These are phyloP conservation scores for Thera britannica DNA, from an alignment of 2,888 invertebrate species.

Conservation along the genomic window DNA sequence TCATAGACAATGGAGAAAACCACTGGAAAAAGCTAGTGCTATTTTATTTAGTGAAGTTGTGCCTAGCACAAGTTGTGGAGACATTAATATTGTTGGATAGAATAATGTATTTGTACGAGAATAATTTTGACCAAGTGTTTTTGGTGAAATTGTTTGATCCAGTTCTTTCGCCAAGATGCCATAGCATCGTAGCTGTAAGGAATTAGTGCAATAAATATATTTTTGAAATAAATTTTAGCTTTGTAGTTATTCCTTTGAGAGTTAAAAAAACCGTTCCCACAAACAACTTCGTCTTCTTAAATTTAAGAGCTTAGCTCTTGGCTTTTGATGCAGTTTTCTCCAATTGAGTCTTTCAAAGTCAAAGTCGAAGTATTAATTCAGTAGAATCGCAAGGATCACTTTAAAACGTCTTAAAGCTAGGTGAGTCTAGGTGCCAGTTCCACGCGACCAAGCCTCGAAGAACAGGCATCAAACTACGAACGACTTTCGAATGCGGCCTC, in stretches of 20 bases:
- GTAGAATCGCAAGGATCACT: too few species aligned
- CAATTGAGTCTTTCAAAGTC: too few species aligned
- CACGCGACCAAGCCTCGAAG: too few species aligned
- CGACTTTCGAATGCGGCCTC: too few species aligned
- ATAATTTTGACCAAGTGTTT: constrained; percentile 79
- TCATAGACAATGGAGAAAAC: constrained; percentile 51
- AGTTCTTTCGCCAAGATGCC: constrained; percentile 92
- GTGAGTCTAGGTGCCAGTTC: too few species aligned
- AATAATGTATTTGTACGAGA: constrained; percentile 89
- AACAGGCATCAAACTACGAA: too few species aligned
- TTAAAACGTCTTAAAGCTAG: too few species aligned
- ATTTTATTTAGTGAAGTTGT: constrained; percentile 91
- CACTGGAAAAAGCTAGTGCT: constrained; percentile 86
- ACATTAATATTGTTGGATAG: constrained; percentile 93
- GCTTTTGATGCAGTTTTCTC: too few species aligned
- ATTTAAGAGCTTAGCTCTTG: too few species aligned
- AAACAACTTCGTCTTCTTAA: too few species aligned
- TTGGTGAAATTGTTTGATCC: constrained; percentile 93
- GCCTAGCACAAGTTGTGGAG: constrained; percentile 92
- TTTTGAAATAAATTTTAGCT: background rate
- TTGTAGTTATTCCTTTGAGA: background rate
- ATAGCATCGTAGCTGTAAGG: constrained; percentile 88
- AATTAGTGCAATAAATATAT: constrained; percentile 38
- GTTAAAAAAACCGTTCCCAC: too few species aligned
- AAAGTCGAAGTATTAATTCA: too few species aligned